These are phyloP conservation scores for Ageneiosus marmoratus DNA, from an alignment of 2,113 vertebrate species.

Conservation along the genomic window DNA sequence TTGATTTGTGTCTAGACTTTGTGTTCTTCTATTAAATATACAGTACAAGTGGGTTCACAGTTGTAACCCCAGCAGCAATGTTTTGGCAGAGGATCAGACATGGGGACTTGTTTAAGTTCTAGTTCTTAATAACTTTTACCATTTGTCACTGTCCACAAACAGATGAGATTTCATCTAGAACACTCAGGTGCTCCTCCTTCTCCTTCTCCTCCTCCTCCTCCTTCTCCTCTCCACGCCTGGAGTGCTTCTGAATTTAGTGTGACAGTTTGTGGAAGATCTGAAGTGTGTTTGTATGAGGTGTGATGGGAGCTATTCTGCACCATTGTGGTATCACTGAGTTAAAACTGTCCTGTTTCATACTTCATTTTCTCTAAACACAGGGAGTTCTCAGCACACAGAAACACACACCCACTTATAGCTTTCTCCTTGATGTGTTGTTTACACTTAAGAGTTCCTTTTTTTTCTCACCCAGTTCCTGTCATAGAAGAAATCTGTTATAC, in stretches of 20 bases:
- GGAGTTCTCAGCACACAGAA: background rate
- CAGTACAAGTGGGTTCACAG: background rate
- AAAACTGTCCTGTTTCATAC: background rate
- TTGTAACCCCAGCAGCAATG: background rate
- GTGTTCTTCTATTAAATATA: conserved; percentile 8
- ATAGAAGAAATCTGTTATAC: background rate
- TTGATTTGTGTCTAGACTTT: conserved; percentile 17
- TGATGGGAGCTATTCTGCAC: conserved; percentile 16
- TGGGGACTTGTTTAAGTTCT: background rate
- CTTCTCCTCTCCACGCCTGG: background rate
- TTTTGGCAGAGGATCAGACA: background rate
- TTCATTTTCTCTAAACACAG: conserved; percentile 5
- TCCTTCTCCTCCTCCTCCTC: background rate
- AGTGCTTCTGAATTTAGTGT: conserved; percentile 12
- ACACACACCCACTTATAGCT: conserved; percentile 6
- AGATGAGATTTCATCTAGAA: conserved; percentile 12
- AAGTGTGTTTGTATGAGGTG: conserved; percentile 18
- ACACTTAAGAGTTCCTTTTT: background rate
- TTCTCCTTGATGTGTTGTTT: conserved; percentile 1
- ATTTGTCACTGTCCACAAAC: conserved; percentile 24
- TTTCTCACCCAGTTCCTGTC: background rate
- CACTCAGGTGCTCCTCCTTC: background rate
- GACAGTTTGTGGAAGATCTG: conserved; percentile 1
- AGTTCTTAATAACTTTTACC: background rate
- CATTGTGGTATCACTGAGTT: conserved; percentile 6